These are phyloP conservation scores for Trichonephila clavipes DNA, from an alignment of 1,140 invertebrate species.

Conservation along the genomic window DNA sequence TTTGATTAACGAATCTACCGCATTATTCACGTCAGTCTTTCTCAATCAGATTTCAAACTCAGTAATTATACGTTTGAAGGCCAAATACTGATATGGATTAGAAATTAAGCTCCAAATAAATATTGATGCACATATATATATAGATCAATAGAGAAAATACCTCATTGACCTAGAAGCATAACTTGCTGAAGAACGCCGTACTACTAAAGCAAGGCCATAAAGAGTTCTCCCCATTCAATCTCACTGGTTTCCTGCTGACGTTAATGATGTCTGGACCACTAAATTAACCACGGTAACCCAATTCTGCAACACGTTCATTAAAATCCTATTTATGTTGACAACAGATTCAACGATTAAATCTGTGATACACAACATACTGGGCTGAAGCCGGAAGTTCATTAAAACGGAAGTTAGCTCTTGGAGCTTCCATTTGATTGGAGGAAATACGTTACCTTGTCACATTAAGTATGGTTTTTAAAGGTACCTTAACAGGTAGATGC, in stretches of 20 bases:
- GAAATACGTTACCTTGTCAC: not conserved
- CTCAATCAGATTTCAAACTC: not conserved
- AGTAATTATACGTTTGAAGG: not conserved
- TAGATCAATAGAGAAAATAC: not conserved
- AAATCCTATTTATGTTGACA: conserved; percentile 40
- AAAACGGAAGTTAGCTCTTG: not conserved
- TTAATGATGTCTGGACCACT: conserved; percentile 49
- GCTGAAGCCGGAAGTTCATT: not conserved
- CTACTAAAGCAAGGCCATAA: not conserved
- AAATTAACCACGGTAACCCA: conserved; percentile 39
- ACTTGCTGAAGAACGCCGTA: not conserved
- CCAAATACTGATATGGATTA: not conserved
- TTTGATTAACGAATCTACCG: no score
- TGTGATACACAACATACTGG: not conserved
- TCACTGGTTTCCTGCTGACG: conserved; percentile 17
- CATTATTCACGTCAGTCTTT: not conserved
- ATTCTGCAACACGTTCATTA: conserved; percentile 45
- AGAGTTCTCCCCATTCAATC: not conserved
- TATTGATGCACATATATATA: not conserved
- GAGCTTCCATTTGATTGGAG: not conserved
- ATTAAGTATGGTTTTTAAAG: no score
- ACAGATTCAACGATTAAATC: conserved; percentile 25
- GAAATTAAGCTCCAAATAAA: not conserved
- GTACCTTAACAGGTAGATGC: no score
- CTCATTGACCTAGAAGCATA: conserved; percentile 25